Percentiles rank a stretch among this genome's conserved stretches.
phyloP scores from a whole-genome alignment of 2,888 invertebrate species.

The Sepioteuthis lessoniana region DNA sequence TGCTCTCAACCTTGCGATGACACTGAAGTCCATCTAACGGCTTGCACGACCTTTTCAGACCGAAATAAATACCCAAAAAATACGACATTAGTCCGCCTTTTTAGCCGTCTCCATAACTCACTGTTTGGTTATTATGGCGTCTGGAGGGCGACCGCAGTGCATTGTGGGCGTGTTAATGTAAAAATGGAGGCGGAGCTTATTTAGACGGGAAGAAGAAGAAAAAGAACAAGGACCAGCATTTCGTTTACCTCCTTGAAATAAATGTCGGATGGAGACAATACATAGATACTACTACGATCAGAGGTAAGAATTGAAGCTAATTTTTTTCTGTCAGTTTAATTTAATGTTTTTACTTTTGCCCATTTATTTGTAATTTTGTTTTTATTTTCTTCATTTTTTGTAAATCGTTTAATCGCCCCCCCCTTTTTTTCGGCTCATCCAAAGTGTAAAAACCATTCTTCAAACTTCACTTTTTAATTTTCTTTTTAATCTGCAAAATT shows the following conservation, averaged over 20 bases:
- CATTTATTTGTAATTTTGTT: not conserved
- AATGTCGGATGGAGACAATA: not conserved
- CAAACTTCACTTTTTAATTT: not conserved
- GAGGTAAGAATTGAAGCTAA: not conserved
- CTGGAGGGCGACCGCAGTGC: conserved; percentile 42
- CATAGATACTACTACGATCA: not conserved
- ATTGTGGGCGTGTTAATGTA: conserved; percentile 47
- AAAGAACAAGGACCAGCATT: not conserved
- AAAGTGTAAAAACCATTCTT: not conserved
- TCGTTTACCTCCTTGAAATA: not conserved
- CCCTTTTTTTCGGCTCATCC: not conserved
- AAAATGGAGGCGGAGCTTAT: conserved; percentile 42
- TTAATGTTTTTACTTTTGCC: not conserved
- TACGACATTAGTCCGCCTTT: conserved; percentile 45
- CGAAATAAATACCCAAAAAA: conserved; percentile 25
- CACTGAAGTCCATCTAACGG: conserved; percentile 7
- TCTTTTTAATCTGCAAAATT: not conserved
- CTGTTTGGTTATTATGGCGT: conserved; percentile 47
- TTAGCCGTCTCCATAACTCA: conserved; percentile 43
- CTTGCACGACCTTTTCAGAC: conserved; percentile 33
- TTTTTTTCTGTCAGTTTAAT: not conserved
- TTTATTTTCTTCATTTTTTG: not conserved
- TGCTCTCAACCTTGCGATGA: not conserved
- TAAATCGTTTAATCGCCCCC: not conserved
- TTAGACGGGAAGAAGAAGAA: not conserved